Conservation (phyloP, 2,113 vertebrate species). For the Perca schrenkii region DNA sequence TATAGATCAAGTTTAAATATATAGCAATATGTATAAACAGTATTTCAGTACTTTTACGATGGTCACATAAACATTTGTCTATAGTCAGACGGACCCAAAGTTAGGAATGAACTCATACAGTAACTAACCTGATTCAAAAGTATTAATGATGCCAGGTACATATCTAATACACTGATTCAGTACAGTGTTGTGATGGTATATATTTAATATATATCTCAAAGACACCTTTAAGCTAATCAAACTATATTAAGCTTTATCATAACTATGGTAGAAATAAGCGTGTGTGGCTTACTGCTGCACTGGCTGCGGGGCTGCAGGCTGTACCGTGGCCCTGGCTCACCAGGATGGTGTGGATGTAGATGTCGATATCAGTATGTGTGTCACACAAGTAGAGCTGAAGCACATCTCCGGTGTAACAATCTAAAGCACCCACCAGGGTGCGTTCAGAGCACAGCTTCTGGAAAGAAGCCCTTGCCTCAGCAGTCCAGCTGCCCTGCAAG, state of each 20-base stretch:
- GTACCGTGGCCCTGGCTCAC: slow-evolving; percentile 85
- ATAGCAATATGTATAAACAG: neutral
- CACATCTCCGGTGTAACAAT: slow-evolving; percentile 87
- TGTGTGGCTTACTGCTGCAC: slow-evolving; percentile 67
- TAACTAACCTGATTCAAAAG: neutral
- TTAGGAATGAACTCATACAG: neutral
- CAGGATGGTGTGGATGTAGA: slow-evolving; percentile 89
- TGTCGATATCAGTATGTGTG: slow-evolving; percentile 87
- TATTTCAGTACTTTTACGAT: neutral
- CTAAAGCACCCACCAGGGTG: slow-evolving; percentile 88
- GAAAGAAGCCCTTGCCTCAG: slow-evolving; percentile 84
- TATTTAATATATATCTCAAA: neutral
- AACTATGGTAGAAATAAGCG: neutral
- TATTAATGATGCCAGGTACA: neutral
- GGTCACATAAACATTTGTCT: neutral
- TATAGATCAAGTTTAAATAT: neutral
- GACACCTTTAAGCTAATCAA: neutral
- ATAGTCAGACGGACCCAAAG: neutral
- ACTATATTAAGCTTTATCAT: too few relatives aligned
- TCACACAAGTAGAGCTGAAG: slow-evolving; percentile 93
- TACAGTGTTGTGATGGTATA: neutral
- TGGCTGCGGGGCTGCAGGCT: slow-evolving; percentile 71
- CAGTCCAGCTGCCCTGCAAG: slow-evolving; percentile 88
- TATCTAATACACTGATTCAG: neutral
- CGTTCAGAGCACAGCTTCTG: slow-evolving; percentile 85